Conservation (phyloP, 2,797 vertebrate genomes). For the Sebastes minor region DNA sequence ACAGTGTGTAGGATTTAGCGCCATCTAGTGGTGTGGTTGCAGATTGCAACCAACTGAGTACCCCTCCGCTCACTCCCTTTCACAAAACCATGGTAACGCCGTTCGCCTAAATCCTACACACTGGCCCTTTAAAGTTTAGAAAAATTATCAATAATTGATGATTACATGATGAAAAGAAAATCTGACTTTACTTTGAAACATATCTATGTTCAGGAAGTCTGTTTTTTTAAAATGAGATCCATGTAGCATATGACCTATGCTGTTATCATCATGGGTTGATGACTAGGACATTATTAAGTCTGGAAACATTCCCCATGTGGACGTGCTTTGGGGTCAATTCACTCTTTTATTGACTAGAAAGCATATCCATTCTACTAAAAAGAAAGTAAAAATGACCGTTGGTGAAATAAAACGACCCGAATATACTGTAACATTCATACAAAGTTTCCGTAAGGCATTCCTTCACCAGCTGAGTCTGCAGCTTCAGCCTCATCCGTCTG, state of each 20-base stretch:
- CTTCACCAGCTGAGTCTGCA: constrained; percentile 53
- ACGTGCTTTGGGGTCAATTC: constrained; percentile 40
- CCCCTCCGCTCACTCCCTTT: no score
- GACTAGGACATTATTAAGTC: constrained; percentile 22
- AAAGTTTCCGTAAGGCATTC: constrained; percentile 80
- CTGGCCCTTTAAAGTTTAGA: background rate
- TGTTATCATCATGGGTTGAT: constrained; percentile 10
- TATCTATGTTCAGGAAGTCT: background rate
- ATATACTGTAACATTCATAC: constrained; percentile 64
- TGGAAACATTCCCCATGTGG: constrained; percentile 47
- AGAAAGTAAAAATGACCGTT: constrained; percentile 44
- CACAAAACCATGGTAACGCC: no score
- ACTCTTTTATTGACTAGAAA: constrained; percentile 54
- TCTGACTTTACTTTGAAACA: background rate
- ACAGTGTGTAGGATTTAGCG: no score
- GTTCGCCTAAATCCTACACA: no score
- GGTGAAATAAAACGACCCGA: constrained; percentile 50
- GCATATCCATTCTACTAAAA: constrained; percentile 32
- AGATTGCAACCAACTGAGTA: no score
- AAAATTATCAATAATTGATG: background rate
- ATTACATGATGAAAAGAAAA: background rate
- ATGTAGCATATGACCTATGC: background rate
- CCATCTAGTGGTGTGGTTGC: no score
- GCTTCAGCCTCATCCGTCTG: constrained; percentile 29
- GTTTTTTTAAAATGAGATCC: background rate